Evolutionary conservation across 2,888 invertebrate species (phyloP).

Genomic region (Odontothrips loti): DNA sequence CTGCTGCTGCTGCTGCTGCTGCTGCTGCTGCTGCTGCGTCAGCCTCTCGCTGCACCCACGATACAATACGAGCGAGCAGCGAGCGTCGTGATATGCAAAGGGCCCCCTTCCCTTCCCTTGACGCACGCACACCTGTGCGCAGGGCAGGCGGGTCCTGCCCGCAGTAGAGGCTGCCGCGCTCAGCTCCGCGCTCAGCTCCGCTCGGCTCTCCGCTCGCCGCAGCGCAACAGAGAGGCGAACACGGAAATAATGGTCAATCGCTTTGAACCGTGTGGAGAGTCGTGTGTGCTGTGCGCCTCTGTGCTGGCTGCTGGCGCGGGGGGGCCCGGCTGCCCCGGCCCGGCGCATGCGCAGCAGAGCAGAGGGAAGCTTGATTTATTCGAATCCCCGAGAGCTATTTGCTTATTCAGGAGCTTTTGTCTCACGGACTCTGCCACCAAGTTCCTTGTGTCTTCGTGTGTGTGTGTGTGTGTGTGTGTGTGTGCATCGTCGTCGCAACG

Average conservation of each 20-base stretch:
- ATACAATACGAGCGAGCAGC: background rate
- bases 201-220: too few relatives aligned
- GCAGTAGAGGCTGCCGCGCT: too few relatives aligned
- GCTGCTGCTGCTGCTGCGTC: too few relatives aligned
- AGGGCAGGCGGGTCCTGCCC: too few relatives aligned
- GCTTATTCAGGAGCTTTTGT: slow-evolving; percentile 26
- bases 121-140: too few relatives aligned
- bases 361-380: slow-evolving; percentile 24
- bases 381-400: slow-evolving; percentile 16
- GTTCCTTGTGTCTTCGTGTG: background rate
- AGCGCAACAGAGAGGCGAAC: background rate
- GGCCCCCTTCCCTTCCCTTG: too few relatives aligned
- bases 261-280: background rate
- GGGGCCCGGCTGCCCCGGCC: background rate
- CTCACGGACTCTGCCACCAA: slow-evolving; percentile 20
- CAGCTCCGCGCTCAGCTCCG: too few relatives aligned
- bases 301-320: background rate
- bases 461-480: background rate
- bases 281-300: background rate
- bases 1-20: too few relatives aligned
- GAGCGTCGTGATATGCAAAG: background rate
- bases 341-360: background rate
- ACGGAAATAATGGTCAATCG: slow-evolving; percentile 24
- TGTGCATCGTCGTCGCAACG: background rate
- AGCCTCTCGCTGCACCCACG: background rate